phyloP scores from a whole-genome alignment of 2,888 invertebrate genomes.

The Alviniconcha strummeri region DNA sequence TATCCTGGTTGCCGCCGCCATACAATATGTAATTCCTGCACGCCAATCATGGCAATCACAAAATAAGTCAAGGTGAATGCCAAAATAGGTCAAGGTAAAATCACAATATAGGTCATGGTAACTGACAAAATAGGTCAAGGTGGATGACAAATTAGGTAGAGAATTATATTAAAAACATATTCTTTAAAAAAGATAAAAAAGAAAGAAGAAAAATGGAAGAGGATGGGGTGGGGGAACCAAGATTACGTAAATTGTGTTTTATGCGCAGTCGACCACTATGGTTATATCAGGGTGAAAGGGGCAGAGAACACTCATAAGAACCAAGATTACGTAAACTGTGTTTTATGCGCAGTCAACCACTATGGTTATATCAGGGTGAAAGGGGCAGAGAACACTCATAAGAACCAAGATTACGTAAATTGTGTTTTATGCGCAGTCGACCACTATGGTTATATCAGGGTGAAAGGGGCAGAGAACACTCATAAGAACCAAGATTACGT shows the following conservation, averaged over 20 bases:
- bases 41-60: constrained; percentile 16
- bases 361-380: neutral
- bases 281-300: neutral
- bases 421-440: too few relatives aligned
- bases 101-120: neutral
- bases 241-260: too few relatives aligned
- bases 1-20: constrained; percentile 45
- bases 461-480: neutral
- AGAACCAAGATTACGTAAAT: neutral
- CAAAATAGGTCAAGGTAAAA: neutral
- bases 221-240: too few relatives aligned
- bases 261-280: too few relatives aligned
- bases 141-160: neutral
- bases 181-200: too few relatives aligned
- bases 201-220: too few relatives aligned
- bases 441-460: too few relatives aligned
- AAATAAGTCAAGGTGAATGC: constrained; percentile 13
- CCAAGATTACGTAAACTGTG: too few relatives aligned
- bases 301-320: neutral
- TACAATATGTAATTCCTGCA: constrained; percentile 39
- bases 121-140: constrained; percentile 1
- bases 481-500: neutral
- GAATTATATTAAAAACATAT: too few relatives aligned
- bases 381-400: neutral
- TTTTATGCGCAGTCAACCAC: too few relatives aligned